Percentiles rank a stretch among this genome's conserved stretches.
phyloP scores from a whole-genome alignment of 2,113 vertebrate species.

The Onychostoma macrolepis region DNA sequence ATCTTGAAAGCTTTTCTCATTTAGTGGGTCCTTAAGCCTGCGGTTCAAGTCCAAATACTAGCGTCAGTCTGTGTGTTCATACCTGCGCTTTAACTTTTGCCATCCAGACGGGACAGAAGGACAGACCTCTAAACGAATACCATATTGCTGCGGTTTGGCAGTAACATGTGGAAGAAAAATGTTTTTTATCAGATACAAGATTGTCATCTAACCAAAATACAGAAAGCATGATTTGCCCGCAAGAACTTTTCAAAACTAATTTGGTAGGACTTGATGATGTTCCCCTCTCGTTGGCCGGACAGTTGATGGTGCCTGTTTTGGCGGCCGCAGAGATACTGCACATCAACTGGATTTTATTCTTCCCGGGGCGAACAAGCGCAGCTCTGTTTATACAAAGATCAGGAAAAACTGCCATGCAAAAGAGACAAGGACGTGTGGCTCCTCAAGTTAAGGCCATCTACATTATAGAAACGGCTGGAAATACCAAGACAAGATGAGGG shows the following conservation, averaged over 20 bases:
- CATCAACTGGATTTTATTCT: slow-evolving; percentile 43
- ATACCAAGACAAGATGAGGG: background rate
- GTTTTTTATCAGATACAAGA: slow-evolving; percentile 56
- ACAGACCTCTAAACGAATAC: slow-evolving; percentile 50
- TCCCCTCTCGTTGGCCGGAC: slow-evolving; percentile 44
- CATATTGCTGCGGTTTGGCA: slow-evolving; percentile 59
- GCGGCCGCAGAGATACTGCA: slow-evolving; percentile 35
- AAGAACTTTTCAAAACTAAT: slow-evolving; percentile 59
- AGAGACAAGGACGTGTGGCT: background rate
- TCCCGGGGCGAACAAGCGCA: slow-evolving; percentile 32
- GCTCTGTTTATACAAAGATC: slow-evolving; percentile 25
- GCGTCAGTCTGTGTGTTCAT: slow-evolving; percentile 22
- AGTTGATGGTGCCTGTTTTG: slow-evolving; percentile 28
- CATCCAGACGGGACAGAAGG: slow-evolving; percentile 26
- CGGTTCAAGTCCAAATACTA: slow-evolving; percentile 19
- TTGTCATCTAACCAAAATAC: slow-evolving; percentile 53
- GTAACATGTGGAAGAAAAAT: slow-evolving; percentile 46
- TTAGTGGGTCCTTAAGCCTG: background rate
- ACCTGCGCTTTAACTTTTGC: slow-evolving; percentile 47
- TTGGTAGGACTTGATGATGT: slow-evolving; percentile 47
- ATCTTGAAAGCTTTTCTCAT: slow-evolving; percentile 15
- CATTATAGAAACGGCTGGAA: background rate
- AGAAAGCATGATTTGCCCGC: slow-evolving; percentile 51
- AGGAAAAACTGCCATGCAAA: slow-evolving; percentile 28
- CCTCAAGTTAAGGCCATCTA: background rate